phyloP scores from a whole-genome alignment of 2,888 invertebrate species.

The Stramonita haemastoma region DNA sequence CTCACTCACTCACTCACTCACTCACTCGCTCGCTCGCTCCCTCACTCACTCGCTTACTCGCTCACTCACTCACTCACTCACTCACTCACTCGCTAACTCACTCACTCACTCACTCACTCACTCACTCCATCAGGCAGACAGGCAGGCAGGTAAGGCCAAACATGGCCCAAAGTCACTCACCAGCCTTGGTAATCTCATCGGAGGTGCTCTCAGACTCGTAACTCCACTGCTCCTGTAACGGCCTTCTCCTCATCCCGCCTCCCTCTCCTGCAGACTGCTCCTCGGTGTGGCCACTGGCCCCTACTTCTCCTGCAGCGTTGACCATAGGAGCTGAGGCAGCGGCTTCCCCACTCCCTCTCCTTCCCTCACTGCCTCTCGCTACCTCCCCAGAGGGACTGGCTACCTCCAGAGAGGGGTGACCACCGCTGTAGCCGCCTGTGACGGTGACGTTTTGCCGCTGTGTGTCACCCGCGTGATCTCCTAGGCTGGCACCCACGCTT shows the following conservation, averaged over 20 bases:
- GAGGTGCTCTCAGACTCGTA: conserved; percentile 17
- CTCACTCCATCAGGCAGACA: not conserved
- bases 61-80: not conserved
- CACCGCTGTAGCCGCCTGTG: too few species aligned
- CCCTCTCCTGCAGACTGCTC: not conserved
- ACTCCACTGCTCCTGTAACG: conserved; percentile 11
- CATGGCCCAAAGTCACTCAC: conserved; percentile 16
- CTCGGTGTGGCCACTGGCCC: not conserved
- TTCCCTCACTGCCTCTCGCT: too few species aligned
- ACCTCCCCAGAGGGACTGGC: not conserved
- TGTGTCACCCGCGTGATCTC: too few species aligned
- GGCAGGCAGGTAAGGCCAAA: not conserved
- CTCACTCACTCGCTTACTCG: too few species aligned
- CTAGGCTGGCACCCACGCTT: too few species aligned
- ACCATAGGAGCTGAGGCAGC: not conserved
- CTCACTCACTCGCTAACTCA: not conserved
- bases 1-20: not conserved
- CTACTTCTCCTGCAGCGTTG: not conserved
- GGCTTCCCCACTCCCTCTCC: not conserved
- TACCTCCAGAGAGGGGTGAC: not conserved
- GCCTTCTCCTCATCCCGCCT: not conserved
- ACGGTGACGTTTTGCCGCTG: too few species aligned
- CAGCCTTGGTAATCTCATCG: conserved; percentile 42
- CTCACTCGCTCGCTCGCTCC: not conserved
- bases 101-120: too few species aligned